Base-by-base conservation (phyloP, 2,113 vertebrate species). In the Illadopsis cleaveri region DNA sequence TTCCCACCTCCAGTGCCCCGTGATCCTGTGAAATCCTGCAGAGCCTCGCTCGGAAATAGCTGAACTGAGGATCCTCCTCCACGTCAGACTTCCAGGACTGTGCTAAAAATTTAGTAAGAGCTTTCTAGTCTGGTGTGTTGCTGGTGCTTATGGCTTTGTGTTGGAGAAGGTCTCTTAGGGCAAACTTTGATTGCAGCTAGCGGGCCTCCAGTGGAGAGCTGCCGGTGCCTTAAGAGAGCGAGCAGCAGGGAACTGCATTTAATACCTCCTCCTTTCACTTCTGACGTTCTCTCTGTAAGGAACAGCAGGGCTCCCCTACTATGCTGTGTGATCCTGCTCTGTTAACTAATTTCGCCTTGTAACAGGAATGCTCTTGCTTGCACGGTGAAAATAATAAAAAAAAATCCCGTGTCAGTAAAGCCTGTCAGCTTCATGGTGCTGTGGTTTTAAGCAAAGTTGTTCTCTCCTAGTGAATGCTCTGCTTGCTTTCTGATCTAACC, bases 231-330 rank as follows among this genome's bases (percentile, higher is more conserved):
- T 83, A 16, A 71, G 89, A 95, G 91, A 71, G 64, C 2, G 1
- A 95, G 91, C 95, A 95, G 96, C 95, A 64, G 95, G 95, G 93
- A 86, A 68, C 56, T 79, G 30, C 64, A 84, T 86, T 91, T 95
- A 58, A 94, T 94, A 56, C 83, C 82, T 82, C 93, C 94, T 91
- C 53, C 79, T 92, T 60, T 54, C 94, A 64, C 51, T 57, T 84
- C 94, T 90, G 77, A 94, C 80, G 35, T 93, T 81, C 81, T 84
- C 87, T 66, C 91, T 72, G 89, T 69, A 42, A 92, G 73, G 24
- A 89, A 78, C 94, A 95, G 95, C 93, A 93, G 94, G 83, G 83
- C 51, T 94, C 81, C 91, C 64, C 89, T 73, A 80, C 80, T 73
- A 90, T 16, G 86, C 89, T 78, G 33, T 66, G 25, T 66, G 93